phyloP scores from a whole-genome alignment of 2,113 vertebrate genomes.

The Scopus umbretta region DNA sequence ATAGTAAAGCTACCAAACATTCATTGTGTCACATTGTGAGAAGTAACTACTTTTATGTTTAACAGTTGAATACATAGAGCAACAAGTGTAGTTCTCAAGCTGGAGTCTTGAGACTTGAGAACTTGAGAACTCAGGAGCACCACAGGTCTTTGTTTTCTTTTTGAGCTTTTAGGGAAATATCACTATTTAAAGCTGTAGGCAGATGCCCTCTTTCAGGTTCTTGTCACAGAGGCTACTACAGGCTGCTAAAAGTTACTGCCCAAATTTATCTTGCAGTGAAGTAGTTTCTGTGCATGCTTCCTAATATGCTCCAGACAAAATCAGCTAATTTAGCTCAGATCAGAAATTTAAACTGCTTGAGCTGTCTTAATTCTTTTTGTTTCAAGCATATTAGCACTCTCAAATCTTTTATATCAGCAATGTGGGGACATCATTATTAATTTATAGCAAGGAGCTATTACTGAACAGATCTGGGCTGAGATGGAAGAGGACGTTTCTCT shows the following conservation, averaged over 20 bases:
- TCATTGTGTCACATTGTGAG: constrained; percentile 7
- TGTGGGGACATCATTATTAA: not conserved
- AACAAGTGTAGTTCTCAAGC: not conserved
- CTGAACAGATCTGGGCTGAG: not conserved
- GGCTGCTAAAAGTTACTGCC: not conserved
- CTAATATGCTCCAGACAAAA: not conserved
- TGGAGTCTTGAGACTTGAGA: not conserved
- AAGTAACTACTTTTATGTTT: not conserved
- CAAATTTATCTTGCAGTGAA: not conserved
- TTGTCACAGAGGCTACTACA: not conserved
- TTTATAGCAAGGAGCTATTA: not conserved
- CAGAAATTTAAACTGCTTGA: not conserved
- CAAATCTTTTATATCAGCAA: not conserved
- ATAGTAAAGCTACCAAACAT: not conserved
- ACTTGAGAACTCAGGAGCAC: not conserved
- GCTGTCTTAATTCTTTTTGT: not conserved
- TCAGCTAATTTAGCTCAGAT: not conserved
- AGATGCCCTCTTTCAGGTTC: not conserved
- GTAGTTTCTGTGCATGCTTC: not conserved
- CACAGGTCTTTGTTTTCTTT: not conserved
- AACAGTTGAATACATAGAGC: not conserved
- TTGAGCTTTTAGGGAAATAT: not conserved
- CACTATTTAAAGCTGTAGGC: not conserved
- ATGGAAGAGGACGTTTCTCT: not conserved
- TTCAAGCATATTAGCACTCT: not conserved